phyloP scores from a whole-genome alignment of 2,888 invertebrate genomes.

The Acleris sparsana region DNA sequence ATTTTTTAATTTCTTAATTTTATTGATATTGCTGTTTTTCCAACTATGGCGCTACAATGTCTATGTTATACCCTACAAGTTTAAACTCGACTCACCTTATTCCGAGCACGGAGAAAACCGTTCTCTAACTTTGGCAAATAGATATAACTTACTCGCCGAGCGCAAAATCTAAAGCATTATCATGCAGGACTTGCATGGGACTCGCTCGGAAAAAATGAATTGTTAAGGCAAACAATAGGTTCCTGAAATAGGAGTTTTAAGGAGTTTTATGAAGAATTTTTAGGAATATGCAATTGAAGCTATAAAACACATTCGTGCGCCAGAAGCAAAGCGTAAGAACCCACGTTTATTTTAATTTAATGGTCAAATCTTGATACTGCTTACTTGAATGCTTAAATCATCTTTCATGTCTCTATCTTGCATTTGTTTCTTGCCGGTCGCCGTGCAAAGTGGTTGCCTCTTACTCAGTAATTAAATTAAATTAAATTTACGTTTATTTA shows the following conservation, averaged over 20 bases:
- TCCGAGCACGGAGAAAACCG: conserved; percentile 37
- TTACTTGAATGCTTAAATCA: too few species aligned
- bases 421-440: too few species aligned
- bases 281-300: too few species aligned
- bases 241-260: not conserved
- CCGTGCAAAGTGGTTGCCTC: too few species aligned
- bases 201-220: conserved; percentile 1
- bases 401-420: too few species aligned
- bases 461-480: too few species aligned
- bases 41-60: conserved; percentile 6
- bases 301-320: too few species aligned
- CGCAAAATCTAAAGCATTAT: conserved; percentile 34
- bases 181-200: conserved; percentile 12
- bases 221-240: not conserved
- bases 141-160: conserved; percentile 38
- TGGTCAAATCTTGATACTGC: too few species aligned
- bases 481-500: too few species aligned
- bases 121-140: conserved; percentile 39
- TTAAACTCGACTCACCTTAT: conserved; percentile 36
- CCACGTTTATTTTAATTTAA: too few species aligned
- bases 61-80: conserved; percentile 23
- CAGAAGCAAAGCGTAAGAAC: too few species aligned
- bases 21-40: not conserved
- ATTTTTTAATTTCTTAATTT: not conserved
- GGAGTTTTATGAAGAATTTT: not conserved